Percentiles rank a stretch among this genome's conserved stretches.
Evolutionary conservation across 2,113 vertebrate species (phyloP).

Genomic region (Tauraco erythrolophus): DNA sequence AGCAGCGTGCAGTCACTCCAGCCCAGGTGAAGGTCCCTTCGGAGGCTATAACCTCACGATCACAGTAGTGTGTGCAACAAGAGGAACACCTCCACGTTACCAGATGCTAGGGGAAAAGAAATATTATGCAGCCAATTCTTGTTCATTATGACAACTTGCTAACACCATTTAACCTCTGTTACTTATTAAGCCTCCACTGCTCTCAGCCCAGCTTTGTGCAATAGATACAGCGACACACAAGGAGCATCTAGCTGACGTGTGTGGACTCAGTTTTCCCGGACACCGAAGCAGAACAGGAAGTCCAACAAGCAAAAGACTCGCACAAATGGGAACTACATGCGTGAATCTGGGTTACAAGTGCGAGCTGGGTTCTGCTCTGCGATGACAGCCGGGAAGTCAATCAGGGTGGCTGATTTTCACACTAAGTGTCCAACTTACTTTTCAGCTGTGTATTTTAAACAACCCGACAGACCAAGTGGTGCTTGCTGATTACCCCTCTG

Average conservation of each 20-base stretch:
- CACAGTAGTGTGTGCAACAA: background rate
- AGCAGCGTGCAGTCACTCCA: background rate
- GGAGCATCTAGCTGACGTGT: background rate
- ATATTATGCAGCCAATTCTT: background rate
- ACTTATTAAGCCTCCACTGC: background rate
- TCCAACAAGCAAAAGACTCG: background rate
- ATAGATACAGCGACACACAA: accelerated
- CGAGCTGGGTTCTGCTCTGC: background rate
- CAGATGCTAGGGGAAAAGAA: background rate
- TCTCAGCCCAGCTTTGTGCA: background rate
- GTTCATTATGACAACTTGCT: background rate
- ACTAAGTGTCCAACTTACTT: background rate
- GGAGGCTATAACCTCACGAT: background rate
- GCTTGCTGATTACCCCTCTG: background rate
- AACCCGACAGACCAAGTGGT: accelerated
- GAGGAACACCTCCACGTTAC: background rate
- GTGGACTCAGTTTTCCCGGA: background rate
- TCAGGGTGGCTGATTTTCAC: background rate
- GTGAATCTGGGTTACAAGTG: accelerated
- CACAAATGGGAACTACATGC: accelerated
- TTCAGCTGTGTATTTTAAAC: background rate
- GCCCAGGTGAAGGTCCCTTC: background rate
- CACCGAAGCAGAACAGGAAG: background rate
- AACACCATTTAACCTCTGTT: background rate
- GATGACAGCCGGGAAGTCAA: background rate